Conservation (phyloP, 92 coral and sea anemone genomes). For the Pocillopora grandis region DNA sequence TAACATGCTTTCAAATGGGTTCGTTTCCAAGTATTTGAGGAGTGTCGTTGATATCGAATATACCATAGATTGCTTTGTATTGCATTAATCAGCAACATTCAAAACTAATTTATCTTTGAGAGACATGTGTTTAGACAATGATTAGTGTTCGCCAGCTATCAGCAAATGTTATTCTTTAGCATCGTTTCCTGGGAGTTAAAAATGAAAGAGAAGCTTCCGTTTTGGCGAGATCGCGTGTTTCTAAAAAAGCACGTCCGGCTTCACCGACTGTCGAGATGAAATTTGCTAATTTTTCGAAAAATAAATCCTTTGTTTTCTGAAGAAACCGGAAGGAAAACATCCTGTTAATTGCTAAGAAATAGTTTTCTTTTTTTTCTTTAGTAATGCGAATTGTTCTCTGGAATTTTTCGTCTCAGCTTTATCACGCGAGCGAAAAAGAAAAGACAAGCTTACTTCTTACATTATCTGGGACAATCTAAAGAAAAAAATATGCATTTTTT, state of each 20-base stretch:
- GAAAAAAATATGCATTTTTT: not conserved
- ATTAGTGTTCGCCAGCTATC: not conserved
- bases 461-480: no score
- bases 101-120: not conserved
- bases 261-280: slow-evolving; percentile 3
- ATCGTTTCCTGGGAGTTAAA: slow-evolving; percentile 24
- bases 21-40: not conserved
- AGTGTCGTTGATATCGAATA: not conserved
- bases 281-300: slow-evolving; percentile 7
- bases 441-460: not conserved
- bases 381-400: not conserved
- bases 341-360: slow-evolving; percentile 12
- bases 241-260: slow-evolving; percentile 11
- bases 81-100: not conserved
- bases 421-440: slow-evolving; percentile 19
- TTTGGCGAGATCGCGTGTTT: slow-evolving; percentile 23
- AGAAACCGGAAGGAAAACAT: slow-evolving; percentile 27
- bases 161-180: not conserved
- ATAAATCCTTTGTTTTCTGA: slow-evolving; percentile 34
- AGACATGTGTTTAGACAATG: slow-evolving; percentile 6
- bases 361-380: slow-evolving; percentile 2
- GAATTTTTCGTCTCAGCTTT: not conserved
- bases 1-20: slow-evolving; percentile 9
- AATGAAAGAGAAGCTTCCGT: not conserved
- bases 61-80: no score